Base-by-base conservation (phyloP, 1,140 invertebrate genomes). In the Apis cerana region DNA sequence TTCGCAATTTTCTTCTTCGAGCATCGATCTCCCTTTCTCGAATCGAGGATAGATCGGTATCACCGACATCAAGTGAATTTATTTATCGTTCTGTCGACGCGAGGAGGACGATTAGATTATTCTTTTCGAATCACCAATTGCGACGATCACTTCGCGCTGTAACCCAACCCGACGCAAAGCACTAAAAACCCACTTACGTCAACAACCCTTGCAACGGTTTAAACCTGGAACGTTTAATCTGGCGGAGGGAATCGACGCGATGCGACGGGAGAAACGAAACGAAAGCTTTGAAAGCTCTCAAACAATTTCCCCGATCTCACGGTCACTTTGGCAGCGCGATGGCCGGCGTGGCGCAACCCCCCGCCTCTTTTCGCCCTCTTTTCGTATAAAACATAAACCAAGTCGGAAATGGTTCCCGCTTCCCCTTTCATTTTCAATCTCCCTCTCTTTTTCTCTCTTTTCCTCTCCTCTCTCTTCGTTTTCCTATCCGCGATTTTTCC, bases 371-470 rank as follows among this genome's bases (percentile, higher is more conserved):
- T 43, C 33, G 33, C 19, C 17, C 11, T 27, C n/a, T 17, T 33
- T 33, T 33, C 27, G 19, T 12, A 67, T 43, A 67, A 43, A 67
- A 67, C 33, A 43, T 11, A 56, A 58, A 68, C 52, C 15, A 15
- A 58, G 52, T 2, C 27, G 23, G 27, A 68, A 58, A 77, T 19
- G 12, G 50, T 19, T 27, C 2, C 23, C 17, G 8, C 15, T 64
- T 64, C 62, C 27, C 27, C 62, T 64, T 64, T 64, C 62, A 64
- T 64, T 64, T 64, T 33, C 62, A 64, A 17, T 27, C 62, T 13
- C 27, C 10, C 27, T 7, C 13, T 19, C 33, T 48, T 21, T 13
- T 21, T 43, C n/a, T 64, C 62, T 17, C 72, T 9, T 9, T 15
- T 19, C 3, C 19, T 12, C 4, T 33, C 2, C 33, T 43, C 33